A percentile compares a stretch with the other conserved stretches of the same genome.
These are phyloP conservation scores for Galeopterus variegatus DNA, from an alignment of 2,113 vertebrate species.

Conservation along the genomic window DNA sequence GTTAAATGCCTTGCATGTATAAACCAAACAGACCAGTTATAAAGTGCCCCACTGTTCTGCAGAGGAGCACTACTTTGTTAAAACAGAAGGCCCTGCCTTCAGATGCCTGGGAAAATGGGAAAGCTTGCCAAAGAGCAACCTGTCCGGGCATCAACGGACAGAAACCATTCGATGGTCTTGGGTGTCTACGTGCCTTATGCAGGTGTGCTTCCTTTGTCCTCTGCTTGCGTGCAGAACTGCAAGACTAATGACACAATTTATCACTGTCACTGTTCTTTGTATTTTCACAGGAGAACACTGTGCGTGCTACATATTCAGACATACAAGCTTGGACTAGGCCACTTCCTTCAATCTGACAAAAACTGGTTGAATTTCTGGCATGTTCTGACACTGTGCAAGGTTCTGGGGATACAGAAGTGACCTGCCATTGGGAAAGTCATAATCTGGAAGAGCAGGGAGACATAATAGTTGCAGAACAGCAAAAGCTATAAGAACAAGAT, in stretches of 20 bases:
- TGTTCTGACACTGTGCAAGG: background rate
- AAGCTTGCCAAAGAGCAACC: accelerated
- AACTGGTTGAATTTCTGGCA: background rate
- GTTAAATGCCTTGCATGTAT: accelerated
- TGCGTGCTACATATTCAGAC: accelerated
- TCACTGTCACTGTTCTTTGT: background rate
- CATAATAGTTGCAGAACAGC: accelerated
- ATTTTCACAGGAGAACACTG: background rate
- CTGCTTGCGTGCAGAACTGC: background rate
- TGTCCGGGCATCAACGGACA: background rate
- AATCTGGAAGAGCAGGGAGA: background rate
- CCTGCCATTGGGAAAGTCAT: background rate
- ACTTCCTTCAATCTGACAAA: background rate
- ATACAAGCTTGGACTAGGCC: accelerated
- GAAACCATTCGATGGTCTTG: accelerated
- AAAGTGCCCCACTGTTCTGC: accelerated
- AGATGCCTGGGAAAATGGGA: background rate
- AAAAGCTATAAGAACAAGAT: background rate
- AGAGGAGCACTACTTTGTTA: background rate
- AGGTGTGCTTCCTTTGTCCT: background rate
- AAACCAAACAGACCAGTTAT: background rate
- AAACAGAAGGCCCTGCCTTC: background rate
- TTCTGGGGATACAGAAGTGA: background rate
- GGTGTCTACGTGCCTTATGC: accelerated
- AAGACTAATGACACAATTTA: accelerated